Evolutionary conservation across 2,797 vertebrate species (phyloP).

Genomic region (Presbytis comata): DNA sequence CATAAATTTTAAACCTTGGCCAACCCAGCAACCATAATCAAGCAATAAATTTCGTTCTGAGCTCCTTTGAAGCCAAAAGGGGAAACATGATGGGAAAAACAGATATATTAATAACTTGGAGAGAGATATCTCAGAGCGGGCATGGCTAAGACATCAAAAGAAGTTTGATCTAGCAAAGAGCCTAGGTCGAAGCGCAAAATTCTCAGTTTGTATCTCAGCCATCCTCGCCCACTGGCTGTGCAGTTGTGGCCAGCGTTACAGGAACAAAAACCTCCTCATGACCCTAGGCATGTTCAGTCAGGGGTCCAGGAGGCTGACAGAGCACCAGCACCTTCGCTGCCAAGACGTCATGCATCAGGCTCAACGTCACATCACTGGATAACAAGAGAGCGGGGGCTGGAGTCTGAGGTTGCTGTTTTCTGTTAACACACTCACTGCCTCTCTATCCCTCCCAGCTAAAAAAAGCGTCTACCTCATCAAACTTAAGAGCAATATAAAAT

Average conservation of each 20-base stretch:
- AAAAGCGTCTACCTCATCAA: neutral
- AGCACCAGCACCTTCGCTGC: neutral
- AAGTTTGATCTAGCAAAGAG: neutral
- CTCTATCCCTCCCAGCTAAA: neutral
- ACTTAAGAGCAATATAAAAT: neutral
- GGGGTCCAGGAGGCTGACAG: neutral
- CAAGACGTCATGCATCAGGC: fast-evolving
- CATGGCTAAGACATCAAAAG: constrained; percentile 27
- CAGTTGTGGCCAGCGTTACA: neutral
- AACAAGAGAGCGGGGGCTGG: neutral
- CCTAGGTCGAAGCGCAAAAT: neutral
- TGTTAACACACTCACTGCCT: neutral
- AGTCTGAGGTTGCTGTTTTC: neutral
- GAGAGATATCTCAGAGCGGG: neutral
- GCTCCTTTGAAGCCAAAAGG: constrained; percentile 66
- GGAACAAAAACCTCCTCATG: neutral
- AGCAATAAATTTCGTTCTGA: constrained; percentile 60
- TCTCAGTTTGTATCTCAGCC: neutral
- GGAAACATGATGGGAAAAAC: constrained; percentile 49
- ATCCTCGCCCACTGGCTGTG: neutral
- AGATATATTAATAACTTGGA: neutral
- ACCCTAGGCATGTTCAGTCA: neutral
- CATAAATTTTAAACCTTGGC: constrained; percentile 29
- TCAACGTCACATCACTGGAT: neutral
- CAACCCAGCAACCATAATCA: constrained; percentile 45